Evolutionary conservation across 2,113 vertebrate species (phyloP).

Genomic region (Jacana jacana): DNA sequence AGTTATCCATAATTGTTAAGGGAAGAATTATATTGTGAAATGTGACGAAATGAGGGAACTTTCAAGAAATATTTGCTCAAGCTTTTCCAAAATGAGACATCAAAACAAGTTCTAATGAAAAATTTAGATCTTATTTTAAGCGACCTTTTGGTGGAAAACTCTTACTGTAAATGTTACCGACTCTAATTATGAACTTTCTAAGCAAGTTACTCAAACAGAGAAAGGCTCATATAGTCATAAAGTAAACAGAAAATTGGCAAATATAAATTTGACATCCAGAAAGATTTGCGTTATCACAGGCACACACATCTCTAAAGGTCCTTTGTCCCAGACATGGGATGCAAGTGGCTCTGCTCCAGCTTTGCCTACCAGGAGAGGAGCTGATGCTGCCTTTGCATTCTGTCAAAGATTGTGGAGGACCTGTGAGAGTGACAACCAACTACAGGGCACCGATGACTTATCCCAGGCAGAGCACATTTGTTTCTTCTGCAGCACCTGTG

Average conservation of each 20-base stretch:
- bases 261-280: background rate
- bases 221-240: background rate
- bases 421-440: accelerated
- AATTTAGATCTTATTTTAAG: background rate
- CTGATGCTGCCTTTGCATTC: background rate
- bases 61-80: background rate
- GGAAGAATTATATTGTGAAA: background rate
- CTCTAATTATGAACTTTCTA: background rate
- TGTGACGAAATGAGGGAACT: background rate
- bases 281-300: background rate
- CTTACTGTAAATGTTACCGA: background rate
- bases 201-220: background rate
- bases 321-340: background rate
- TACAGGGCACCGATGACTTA: accelerated
- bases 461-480: background rate
- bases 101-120: background rate
- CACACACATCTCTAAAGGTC: background rate
- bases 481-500: background rate
- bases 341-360: background rate
- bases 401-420: background rate
- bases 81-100: background rate
- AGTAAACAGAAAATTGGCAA: background rate
- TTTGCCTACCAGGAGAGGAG: background rate
- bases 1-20: background rate
- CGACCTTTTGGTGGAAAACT: background rate